A percentile compares a stretch with the other conserved stretches of the same genome.
Conservation (phyloP, 2,888 invertebrate species). For the Heliconius ethilla region DNA sequence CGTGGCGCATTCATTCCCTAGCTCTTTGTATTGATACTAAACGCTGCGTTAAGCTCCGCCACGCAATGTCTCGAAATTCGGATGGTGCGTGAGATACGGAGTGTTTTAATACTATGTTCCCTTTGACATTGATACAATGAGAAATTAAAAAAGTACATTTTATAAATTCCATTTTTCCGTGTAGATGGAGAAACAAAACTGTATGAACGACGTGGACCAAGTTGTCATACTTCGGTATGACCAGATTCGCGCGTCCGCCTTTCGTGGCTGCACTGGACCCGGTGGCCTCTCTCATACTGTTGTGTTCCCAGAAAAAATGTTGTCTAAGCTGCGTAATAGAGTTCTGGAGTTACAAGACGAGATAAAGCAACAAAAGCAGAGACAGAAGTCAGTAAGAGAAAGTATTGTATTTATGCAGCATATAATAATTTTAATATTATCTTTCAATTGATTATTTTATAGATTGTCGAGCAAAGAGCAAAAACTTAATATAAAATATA, state of each 20-base stretch:
- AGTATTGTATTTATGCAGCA: not conserved
- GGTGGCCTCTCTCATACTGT: slow-evolving; percentile 75
- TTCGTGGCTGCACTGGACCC: slow-evolving; percentile 69
- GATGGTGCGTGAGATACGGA: no score
- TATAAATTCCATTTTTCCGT: not conserved
- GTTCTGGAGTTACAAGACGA: slow-evolving; percentile 85
- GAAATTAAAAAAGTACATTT: not conserved
- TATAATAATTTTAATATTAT: not conserved
- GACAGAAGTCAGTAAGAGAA: slow-evolving; percentile 80
- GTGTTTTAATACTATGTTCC: no score
- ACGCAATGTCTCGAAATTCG: no score
- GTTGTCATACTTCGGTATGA: slow-evolving; percentile 86
- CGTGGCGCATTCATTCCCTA: no score
- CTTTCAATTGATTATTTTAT: not conserved
- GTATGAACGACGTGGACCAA: slow-evolving; percentile 89
- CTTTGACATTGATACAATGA: not conserved
- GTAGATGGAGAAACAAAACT: slow-evolving; percentile 87
- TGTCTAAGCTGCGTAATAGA: slow-evolving; percentile 82
- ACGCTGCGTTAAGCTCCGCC: no score
- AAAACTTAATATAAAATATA: not conserved
- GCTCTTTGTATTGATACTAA: not conserved
- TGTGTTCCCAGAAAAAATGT: slow-evolving; percentile 83
- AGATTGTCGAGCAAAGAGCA: not conserved
- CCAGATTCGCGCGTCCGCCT: slow-evolving; percentile 82
- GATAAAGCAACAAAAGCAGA: slow-evolving; percentile 82